Base-by-base conservation (phyloP, 2,797 vertebrate genomes). In the Etheostoma nigrum region DNA sequence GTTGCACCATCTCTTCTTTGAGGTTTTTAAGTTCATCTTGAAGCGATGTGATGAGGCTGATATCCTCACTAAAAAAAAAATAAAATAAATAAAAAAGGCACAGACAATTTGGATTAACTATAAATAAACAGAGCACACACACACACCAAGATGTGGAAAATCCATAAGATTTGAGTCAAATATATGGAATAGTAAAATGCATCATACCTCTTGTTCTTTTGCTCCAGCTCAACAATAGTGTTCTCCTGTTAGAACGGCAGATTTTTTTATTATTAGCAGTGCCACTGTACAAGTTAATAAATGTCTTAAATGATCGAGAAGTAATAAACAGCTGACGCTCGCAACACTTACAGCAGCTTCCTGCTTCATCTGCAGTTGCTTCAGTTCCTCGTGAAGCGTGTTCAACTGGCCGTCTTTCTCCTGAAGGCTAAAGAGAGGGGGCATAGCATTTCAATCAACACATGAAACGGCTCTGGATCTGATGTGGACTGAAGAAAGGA, bases 11-110 rank as follows among this genome's bases (percentile, higher is more conserved):
- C 48, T 93, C 91, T 84, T 92, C 90, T 88, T 89, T 92, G 61
- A 94, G 86, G 57, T 63, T 85, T 81, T 85, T 86, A 49, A 94
- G 88, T 76, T 94, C 94, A 62, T 87, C 85, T 77, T 94, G 89
- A 85, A 94, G 93, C 25, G 91, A 90, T 4, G 76, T 14, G 53
- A 92, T 59, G 3, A 88, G 64, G 58, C 71, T 33, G 68, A 52
- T 21, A 70, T 93, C 90, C 79, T 90, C 90, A 70, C 93, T 94
- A 27, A 27, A 27, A 25, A 25, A 25, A 2, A 25, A 25, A 25
- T 4, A 25, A 11, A 55, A 23, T 23, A 23, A 23, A 23, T 23
- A 55, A 48, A 19, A 82, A 19, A 82, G 2, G 5, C 8, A 73
- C 1, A 63, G 1, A 80, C 2, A 47, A 47, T 52, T 58, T 21